A percentile compares a stretch with the other conserved stretches of the same genome.
phyloP scores from a whole-genome alignment of 2,888 invertebrate species.

The Drosophila prolongata region DNA sequence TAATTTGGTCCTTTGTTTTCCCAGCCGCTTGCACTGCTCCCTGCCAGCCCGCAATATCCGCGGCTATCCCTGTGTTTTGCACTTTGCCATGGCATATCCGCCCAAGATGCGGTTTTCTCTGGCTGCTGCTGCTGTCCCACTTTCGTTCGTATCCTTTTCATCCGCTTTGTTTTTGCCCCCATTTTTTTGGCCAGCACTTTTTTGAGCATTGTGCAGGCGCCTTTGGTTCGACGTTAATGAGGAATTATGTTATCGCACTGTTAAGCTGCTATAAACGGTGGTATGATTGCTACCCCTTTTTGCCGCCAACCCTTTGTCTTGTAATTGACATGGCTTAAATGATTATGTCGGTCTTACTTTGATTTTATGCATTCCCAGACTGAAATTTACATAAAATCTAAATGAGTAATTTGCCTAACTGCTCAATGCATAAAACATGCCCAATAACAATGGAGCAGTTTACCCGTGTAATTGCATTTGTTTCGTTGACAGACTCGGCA shows the following conservation, averaged over 20 bases:
- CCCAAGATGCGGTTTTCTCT: slow-evolving; percentile 48
- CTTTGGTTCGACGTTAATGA: slow-evolving; percentile 69
- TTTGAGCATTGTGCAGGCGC: slow-evolving; percentile 51
- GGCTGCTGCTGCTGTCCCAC: slow-evolving; percentile 52
- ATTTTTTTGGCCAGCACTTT: slow-evolving; percentile 30
- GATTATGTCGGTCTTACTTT: not conserved
- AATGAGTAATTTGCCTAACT: slow-evolving; percentile 23
- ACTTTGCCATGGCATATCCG: slow-evolving; percentile 54
- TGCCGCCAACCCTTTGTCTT: not conserved
- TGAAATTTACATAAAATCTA: slow-evolving; percentile 22
- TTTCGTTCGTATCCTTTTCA: slow-evolving; percentile 52
- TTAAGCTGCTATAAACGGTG: slow-evolving; percentile 46
- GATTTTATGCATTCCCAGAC: slow-evolving; percentile 12
- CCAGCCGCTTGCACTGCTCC: slow-evolving; percentile 9
- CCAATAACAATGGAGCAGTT: slow-evolving; percentile 50
- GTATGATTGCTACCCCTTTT: not conserved
- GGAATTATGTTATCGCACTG: slow-evolving; percentile 78
- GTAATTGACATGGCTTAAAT: slow-evolving; percentile 6
- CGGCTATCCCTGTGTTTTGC: slow-evolving; percentile 62
- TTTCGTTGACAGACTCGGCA: slow-evolving; percentile 17
- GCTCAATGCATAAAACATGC: slow-evolving; percentile 43
- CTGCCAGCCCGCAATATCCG: slow-evolving; percentile 40
- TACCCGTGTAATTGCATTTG: slow-evolving; percentile 58
- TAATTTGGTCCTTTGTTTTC: slow-evolving; percentile 72
- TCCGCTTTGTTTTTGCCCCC: slow-evolving; percentile 36